phyloP scores from a whole-genome alignment of 1,140 invertebrate genomes.

The Polyergus mexicanus region DNA sequence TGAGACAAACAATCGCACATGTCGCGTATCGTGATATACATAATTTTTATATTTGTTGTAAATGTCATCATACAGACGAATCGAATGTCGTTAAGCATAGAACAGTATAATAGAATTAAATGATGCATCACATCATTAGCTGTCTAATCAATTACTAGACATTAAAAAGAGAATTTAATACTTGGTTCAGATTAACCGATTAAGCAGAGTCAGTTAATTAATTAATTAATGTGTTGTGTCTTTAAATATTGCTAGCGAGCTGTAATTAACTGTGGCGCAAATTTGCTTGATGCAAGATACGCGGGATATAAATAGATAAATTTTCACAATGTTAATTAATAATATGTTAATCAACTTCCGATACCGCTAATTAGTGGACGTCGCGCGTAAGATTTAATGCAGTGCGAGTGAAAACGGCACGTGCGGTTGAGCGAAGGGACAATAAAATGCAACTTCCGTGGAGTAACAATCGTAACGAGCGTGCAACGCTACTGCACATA shows the following conservation, averaged over 20 bases:
- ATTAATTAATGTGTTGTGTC: too few relatives aligned
- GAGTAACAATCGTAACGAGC: conserved; percentile 67
- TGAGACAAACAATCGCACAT: conserved; percentile 40
- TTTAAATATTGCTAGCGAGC: background rate
- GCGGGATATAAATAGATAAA: background rate
- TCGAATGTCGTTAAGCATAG: background rate
- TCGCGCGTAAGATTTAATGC: conserved; percentile 23
- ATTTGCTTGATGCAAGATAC: background rate
- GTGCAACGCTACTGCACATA: conserved; percentile 46
- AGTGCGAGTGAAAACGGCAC: conserved; percentile 45
- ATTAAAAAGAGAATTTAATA: background rate
- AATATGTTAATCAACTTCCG: conserved; percentile 24
- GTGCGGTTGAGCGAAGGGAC: conserved; percentile 23
- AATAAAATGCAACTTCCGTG: conserved; percentile 61
- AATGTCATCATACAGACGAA: background rate
- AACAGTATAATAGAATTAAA: background rate
- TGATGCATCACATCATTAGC: background rate
- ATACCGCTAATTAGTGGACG: conserved; percentile 28
- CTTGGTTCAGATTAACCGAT: background rate
- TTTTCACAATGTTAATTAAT: conserved; percentile 31
- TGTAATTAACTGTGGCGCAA: conserved; percentile 26
- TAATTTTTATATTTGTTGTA: background rate
- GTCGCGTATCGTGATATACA: background rate
- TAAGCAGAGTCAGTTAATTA: background rate
- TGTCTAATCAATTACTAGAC: conserved; percentile 23